A percentile compares a stretch with the other conserved stretches of the same genome.
phyloP scores from a whole-genome alignment of 1,140 invertebrate species.

The Drosophila albomicans region DNA sequence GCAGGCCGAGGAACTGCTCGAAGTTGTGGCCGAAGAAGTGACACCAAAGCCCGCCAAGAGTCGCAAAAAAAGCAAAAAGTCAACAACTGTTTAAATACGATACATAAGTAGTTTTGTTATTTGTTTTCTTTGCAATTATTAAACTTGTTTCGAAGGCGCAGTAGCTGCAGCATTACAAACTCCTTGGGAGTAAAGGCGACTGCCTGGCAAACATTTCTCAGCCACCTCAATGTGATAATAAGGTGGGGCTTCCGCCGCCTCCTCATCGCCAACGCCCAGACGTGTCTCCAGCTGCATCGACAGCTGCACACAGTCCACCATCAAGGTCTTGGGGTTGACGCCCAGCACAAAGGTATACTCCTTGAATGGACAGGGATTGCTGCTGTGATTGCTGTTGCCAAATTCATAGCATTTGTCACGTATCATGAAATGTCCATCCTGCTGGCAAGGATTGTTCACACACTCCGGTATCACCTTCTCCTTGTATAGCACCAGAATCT shows the following conservation, averaged over 20 bases:
- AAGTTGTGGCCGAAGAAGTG: slow-evolving; percentile 21
- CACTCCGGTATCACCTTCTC: slow-evolving; percentile 87
- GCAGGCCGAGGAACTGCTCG: slow-evolving; percentile 52
- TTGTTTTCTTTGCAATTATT: slow-evolving; percentile 20
- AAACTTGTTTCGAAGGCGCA: not conserved
- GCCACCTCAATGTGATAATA: slow-evolving; percentile 68
- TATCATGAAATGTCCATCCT: slow-evolving; percentile 85
- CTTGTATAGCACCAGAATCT: slow-evolving; percentile 87
- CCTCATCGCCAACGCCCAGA: slow-evolving; percentile 64
- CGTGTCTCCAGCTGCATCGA: slow-evolving; percentile 70
- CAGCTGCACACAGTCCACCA: slow-evolving; percentile 85
- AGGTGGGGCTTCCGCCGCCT: slow-evolving; percentile 23
- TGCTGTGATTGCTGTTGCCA: slow-evolving; percentile 56
- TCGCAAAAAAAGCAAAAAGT: slow-evolving; percentile 40
- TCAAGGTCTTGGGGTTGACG: slow-evolving; percentile 85
- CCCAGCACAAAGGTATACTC: slow-evolving; percentile 81
- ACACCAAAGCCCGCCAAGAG: slow-evolving; percentile 13
- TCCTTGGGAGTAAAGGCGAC: slow-evolving; percentile 54
- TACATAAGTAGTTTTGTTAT: slow-evolving; percentile 44
- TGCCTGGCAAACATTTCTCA: slow-evolving; percentile 70
- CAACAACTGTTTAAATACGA: slow-evolving; percentile 18
- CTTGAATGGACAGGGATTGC: slow-evolving; percentile 84
- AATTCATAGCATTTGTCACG: slow-evolving; percentile 86
- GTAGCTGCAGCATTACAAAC: slow-evolving; percentile 19
- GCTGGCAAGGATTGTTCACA: slow-evolving; percentile 87